Evolutionary conservation across 1,140 invertebrate species (phyloP).

Genomic region (Cydia pomonella): DNA sequence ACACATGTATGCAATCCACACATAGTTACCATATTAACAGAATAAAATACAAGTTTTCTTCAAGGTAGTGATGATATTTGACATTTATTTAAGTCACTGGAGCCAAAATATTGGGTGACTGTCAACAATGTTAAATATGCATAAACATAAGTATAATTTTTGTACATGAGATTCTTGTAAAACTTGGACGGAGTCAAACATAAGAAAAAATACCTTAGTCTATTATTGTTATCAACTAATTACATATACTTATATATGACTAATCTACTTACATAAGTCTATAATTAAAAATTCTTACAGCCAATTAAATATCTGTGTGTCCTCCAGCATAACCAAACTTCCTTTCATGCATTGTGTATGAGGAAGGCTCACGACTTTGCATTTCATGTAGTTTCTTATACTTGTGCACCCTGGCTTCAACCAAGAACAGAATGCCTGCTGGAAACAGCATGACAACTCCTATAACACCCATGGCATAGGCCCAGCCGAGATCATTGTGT

Average conservation of each 20-base stretch:
- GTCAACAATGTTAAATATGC: background rate
- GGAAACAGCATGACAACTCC: conserved; percentile 88
- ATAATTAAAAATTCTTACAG: background rate
- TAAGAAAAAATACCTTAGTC: conserved; percentile 3
- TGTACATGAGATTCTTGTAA: conserved; percentile 28
- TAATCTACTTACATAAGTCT: background rate
- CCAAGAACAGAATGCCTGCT: conserved; percentile 88
- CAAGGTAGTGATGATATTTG: too few relatives aligned
- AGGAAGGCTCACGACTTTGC: conserved; percentile 82
- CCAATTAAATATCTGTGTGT: conserved; percentile 81
- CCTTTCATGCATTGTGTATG: conserved; percentile 82
- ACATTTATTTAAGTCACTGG: conserved; percentile 5
- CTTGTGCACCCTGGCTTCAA: conserved; percentile 89
- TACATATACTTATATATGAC: conserved; percentile 1
- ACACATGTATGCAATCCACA: too few relatives aligned
- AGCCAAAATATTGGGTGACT: background rate
- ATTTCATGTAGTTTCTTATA: conserved; percentile 86
- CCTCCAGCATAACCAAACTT: conserved; percentile 73
- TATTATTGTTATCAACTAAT: conserved; percentile 7
- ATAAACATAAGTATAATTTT: background rate
- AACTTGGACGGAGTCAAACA: conserved; percentile 20
- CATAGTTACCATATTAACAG: background rate
- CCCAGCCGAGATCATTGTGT: conserved; percentile 97
- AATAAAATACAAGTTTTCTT: too few relatives aligned
- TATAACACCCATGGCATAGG: conserved; percentile 92